These are phyloP conservation scores for Limnothrissa miodon DNA, from an alignment of 2,113 vertebrate species.

Conservation along the genomic window DNA sequence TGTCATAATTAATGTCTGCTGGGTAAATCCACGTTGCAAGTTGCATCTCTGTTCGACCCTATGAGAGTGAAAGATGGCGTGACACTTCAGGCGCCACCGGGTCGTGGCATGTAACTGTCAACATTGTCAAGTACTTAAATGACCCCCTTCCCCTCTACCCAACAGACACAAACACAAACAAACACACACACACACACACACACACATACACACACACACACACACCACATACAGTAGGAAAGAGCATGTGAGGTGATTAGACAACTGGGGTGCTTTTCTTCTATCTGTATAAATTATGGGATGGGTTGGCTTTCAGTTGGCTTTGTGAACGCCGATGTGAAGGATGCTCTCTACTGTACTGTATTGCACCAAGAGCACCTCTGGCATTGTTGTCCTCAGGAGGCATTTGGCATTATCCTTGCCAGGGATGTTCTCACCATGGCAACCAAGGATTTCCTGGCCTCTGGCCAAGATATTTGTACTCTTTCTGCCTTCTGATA, in stretches of 20 bases:
- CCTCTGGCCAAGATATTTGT: conserved; percentile 19
- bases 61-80: neutral
- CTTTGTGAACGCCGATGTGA: neutral
- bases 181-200: no score
- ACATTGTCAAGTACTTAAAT: neutral
- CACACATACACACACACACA: no score
- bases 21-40: neutral
- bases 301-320: neutral
- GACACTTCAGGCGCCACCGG: neutral
- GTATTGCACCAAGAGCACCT: neutral
- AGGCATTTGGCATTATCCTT: neutral
- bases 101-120: neutral
- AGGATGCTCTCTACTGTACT: neutral
- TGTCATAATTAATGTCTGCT: neutral
- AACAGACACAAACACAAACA: no score
- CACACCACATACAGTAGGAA: no score
- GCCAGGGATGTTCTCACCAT: conserved; percentile 33
- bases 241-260: neutral
- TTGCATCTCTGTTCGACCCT: neutral
- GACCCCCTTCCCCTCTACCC: no score
- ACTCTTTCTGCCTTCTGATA: conserved; percentile 16
- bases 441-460: conserved; percentile 29
- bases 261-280: neutral
- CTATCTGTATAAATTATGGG: neutral
- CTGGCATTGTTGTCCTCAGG: neutral